Evolutionary conservation across 1,140 invertebrate species (phyloP).

Genomic region (Ptiloglossa arizonensis): DNA sequence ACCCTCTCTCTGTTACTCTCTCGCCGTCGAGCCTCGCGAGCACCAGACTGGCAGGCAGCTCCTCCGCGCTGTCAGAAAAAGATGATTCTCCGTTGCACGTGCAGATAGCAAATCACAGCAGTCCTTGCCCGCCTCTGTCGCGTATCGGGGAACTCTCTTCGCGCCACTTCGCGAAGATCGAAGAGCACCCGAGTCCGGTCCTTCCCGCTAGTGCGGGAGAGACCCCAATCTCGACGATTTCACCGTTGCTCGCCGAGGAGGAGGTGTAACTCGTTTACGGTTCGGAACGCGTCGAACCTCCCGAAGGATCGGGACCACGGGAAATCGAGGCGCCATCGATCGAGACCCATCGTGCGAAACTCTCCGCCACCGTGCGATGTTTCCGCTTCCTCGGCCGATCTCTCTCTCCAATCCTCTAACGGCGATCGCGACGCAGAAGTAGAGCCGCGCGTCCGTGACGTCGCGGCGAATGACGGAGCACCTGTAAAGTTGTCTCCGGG

Average conservation of each 20-base stretch:
- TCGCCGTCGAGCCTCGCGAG: conserved; percentile 27
- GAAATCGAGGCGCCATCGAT: conserved; percentile 20
- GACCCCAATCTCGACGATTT: neutral
- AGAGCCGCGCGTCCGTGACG: conserved; percentile 28
- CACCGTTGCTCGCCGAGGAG: neutral
- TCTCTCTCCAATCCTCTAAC: neutral
- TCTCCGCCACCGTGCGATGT: neutral
- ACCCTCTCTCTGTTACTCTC: conserved; percentile 8
- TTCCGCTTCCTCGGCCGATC: conserved; percentile 32
- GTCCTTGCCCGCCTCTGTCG: neutral
- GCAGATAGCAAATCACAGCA: conserved; percentile 52
- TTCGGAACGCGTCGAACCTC: too few relatives aligned
- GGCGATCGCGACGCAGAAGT: neutral
- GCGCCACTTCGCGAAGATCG: neutral
- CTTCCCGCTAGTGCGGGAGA: too few relatives aligned
- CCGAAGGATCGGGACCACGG: neutral
- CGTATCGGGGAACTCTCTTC: conserved; percentile 13
- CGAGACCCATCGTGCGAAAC: conserved; percentile 25
- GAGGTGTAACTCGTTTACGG: too few relatives aligned
- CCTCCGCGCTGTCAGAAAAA: conserved; percentile 59
- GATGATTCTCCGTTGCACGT: conserved; percentile 59
- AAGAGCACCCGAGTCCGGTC: too few relatives aligned
- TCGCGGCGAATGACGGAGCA: conserved; percentile 68
- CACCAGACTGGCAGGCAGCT: conserved; percentile 49
- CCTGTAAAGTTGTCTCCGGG: conserved; percentile 55